Percentiles rank a stretch among this genome's conserved stretches.
phyloP scores from a whole-genome alignment of 2,888 invertebrate species.

The Leptinotarsa juncta region DNA sequence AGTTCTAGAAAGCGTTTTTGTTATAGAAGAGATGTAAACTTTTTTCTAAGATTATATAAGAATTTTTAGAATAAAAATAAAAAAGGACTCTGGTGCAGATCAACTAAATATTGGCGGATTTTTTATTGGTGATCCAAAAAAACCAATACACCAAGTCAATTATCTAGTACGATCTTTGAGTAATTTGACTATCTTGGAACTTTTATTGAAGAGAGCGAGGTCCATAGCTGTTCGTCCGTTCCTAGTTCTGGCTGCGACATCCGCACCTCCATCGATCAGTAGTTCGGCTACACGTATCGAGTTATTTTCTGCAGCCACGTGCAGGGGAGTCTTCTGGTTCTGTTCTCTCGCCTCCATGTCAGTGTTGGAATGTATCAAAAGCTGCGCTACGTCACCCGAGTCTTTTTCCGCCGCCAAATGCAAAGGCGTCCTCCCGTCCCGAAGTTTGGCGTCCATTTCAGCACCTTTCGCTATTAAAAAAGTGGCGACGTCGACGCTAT shows the following conservation, averaged over 20 bases:
- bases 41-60: no score
- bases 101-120: no score
- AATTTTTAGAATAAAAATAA: no score
- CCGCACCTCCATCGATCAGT: neutral
- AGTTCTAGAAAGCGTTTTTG: no score
- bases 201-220: neutral
- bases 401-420: conserved; percentile 19
- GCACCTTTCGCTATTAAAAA: neutral
- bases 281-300: neutral
- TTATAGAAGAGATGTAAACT: no score
- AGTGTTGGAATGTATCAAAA: neutral
- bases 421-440: conserved; percentile 8
- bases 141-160: neutral
- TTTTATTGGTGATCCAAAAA: no score
- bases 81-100: no score
- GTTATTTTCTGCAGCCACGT: neutral
- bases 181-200: neutral
- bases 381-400: neutral
- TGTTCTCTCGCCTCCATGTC: neutral
- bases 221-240: conserved; percentile 9
- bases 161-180: neutral
- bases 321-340: neutral
- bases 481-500: neutral
- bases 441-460: conserved; percentile 1
- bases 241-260: neutral